Conservation (phyloP, 1,140 invertebrate genomes). For the Drosophila arizonae region DNA sequence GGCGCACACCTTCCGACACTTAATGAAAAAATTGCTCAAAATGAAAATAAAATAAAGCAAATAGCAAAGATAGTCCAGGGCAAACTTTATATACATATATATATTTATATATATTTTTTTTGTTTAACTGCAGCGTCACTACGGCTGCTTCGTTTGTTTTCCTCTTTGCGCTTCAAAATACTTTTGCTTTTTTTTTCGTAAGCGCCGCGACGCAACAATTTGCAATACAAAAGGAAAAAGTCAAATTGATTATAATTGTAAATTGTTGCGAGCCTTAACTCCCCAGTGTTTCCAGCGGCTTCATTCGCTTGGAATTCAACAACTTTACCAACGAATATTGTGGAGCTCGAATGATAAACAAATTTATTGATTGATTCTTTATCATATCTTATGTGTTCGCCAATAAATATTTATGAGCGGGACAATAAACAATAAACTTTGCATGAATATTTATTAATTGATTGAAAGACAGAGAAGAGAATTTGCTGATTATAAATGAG, state of each 20-base stretch:
- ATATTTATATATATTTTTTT: constrained; percentile 14
- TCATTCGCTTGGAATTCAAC: constrained; percentile 30
- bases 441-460: neutral
- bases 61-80: constrained; percentile 56
- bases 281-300: constrained; percentile 37
- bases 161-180: constrained; percentile 62
- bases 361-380: neutral
- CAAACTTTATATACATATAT: constrained; percentile 30
- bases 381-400: neutral
- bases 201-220: constrained; percentile 56
- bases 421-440: neutral
- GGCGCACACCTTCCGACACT: constrained; percentile 39
- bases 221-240: constrained; percentile 56
- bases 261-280: constrained; percentile 55
- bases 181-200: constrained; percentile 66
- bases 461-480: no score
- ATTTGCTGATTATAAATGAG: no score
- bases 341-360: neutral
- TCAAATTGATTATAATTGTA: constrained; percentile 79
- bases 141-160: constrained; percentile 31
- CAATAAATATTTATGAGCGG: constrained; percentile 7
- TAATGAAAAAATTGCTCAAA: constrained; percentile 72
- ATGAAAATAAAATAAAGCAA: constrained; percentile 9
- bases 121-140: constrained; percentile 63
- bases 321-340: neutral